Base-by-base conservation (phyloP, 2,888 invertebrate genomes). In the Heliconius ismenius region DNA sequence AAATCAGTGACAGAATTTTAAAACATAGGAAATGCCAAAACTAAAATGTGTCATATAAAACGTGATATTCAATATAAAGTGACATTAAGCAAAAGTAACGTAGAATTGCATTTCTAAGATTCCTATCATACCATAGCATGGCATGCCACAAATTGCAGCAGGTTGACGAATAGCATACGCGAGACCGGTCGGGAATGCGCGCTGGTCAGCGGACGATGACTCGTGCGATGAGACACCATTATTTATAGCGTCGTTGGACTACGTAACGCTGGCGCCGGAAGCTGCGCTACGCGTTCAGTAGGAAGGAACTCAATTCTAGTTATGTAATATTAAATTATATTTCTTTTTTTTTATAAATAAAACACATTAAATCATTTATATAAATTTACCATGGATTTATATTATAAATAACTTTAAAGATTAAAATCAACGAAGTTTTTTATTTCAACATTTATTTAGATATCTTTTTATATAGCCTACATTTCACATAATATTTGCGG, bases 231-330 rank as follows among this genome's bases (percentile, higher is more conserved):
- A 92, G 91, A 90, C 92, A 90, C 88, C 88, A 92, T 91, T 94
- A 94, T 93, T 92, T 91, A 93, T 94, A 94, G 93, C 89, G 86
- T 85, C 85, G 85, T 83, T 84, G 84, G 84, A 86, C 75, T 83
- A 86, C 75, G 73, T 87, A 87, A 86, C 90, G 90, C 89, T 88
- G 92, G 92, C 93, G 92, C 93, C 93, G 93, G 93, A 93, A 92
- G 85, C 90, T 84, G 84, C 85, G 84, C 85, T 88, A 89, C 87
- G 84, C 89, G 86, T 88, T 90, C 84, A 87, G 85, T 88, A 84
- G 87, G 85, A 87, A 90, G 90, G 89, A 91, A 92, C 88, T 85
- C 82, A 85, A 82, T 82, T 86, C 85, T 78, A 78, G 80, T 65
- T 65, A 73, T 72, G 60, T 24, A 58, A 73, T 21, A 72, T 26